These are phyloP conservation scores for Seriola quinqueradiata DNA, from an alignment of 2,113 vertebrate species.

Conservation along the genomic window DNA sequence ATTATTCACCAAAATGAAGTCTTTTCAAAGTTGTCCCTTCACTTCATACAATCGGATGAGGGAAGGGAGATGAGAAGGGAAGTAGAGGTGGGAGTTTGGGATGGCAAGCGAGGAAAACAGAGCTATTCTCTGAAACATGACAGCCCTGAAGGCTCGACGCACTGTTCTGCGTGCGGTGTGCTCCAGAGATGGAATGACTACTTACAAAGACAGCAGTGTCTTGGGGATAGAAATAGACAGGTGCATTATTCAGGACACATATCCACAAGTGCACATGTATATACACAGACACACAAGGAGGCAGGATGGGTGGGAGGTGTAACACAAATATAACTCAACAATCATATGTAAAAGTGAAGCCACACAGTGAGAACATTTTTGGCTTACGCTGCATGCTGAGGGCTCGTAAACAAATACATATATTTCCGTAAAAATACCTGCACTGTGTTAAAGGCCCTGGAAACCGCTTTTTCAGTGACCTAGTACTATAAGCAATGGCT, in stretches of 20 bases:
- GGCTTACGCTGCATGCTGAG: neutral
- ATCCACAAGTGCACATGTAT: slow-evolving; percentile 6
- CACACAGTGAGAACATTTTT: too few species aligned
- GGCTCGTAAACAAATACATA: neutral
- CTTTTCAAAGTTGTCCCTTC: slow-evolving; percentile 40
- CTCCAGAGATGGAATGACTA: slow-evolving; percentile 31
- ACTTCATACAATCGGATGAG: slow-evolving; percentile 32
- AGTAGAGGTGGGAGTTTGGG: slow-evolving; percentile 38
- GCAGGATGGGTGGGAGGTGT: neutral
- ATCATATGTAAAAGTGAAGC: neutral
- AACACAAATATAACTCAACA: neutral
- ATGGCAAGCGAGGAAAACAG: slow-evolving; percentile 42
- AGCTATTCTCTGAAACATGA: slow-evolving; percentile 56
- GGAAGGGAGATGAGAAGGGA: slow-evolving; percentile 13
- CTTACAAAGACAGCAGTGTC: slow-evolving; percentile 33
- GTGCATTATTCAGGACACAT: slow-evolving; percentile 42
- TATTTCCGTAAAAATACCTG: neutral
- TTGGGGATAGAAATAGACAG: slow-evolving; percentile 20
- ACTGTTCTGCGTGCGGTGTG: slow-evolving; percentile 7
- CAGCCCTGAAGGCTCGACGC: slow-evolving; percentile 39
- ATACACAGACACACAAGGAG: neutral
- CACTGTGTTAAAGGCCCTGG: neutral
- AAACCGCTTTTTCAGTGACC: neutral
- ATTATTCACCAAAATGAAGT: slow-evolving; percentile 69
- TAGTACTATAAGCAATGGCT: neutral